These are phyloP conservation scores for Tapirus indicus DNA, from an alignment of 2,797 vertebrate species.

Conservation along the genomic window DNA sequence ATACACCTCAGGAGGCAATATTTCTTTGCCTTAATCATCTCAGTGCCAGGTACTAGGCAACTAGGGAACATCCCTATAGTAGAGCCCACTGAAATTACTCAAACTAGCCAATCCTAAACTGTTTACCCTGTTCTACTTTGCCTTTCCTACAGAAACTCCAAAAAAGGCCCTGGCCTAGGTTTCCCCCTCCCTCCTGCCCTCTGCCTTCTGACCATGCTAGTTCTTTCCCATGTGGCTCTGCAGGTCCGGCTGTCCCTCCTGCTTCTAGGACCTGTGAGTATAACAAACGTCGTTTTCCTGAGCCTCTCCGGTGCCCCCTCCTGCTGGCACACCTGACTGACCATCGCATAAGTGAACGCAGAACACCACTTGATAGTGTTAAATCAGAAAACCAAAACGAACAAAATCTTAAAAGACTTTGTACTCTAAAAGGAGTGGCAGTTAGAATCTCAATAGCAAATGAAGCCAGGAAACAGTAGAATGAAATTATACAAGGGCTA, in stretches of 20 bases:
- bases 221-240: background rate
- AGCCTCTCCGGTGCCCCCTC: background rate
- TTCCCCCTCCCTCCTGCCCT: background rate
- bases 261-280: too few species aligned
- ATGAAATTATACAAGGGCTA: background rate
- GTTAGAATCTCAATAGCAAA: background rate
- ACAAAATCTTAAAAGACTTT: background rate
- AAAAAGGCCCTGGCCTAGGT: background rate
- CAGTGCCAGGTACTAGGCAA: background rate
- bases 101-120: background rate
- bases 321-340: background rate
- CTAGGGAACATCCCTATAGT: background rate
- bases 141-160: background rate
- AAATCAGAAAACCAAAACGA: background rate
- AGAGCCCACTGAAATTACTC: background rate
- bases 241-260: background rate
- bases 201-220: background rate
- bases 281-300: background rate
- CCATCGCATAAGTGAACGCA: background rate
- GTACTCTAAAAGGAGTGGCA: background rate
- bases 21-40: background rate
- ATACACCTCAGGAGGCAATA: background rate
- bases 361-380: background rate
- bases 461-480: background rate
- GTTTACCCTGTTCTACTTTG: background rate